phyloP scores from a whole-genome alignment of 2,888 invertebrate species.

The Drosophila vallismaia region DNA sequence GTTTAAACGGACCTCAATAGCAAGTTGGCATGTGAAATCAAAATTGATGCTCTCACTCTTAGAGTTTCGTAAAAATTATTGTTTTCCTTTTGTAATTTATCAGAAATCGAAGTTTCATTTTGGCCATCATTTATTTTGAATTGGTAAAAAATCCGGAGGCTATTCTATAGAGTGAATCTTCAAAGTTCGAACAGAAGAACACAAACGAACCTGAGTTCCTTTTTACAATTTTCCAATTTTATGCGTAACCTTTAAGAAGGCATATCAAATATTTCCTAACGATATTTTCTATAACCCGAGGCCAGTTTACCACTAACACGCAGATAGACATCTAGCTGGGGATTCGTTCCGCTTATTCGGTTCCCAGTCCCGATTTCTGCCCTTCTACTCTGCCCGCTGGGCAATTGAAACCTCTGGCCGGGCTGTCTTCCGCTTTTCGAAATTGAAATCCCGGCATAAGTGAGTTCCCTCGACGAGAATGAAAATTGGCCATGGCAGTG shows the following conservation, averaged over 20 bases:
- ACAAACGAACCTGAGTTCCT: slow-evolving; percentile 10
- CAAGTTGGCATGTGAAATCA: slow-evolving; percentile 7
- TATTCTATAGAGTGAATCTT: background rate
- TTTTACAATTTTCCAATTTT: slow-evolving; percentile 5
- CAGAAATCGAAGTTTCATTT: background rate
- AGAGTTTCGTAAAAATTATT: background rate
- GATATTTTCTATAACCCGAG: slow-evolving; percentile 33
- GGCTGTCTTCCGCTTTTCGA: slow-evolving; percentile 36
- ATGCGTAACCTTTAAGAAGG: slow-evolving; percentile 30
- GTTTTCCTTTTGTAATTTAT: background rate
- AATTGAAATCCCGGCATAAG: slow-evolving; percentile 66
- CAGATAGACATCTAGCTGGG: slow-evolving; percentile 36
- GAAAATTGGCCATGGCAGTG: slow-evolving; percentile 51
- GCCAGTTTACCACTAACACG: slow-evolving; percentile 37
- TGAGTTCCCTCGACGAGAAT: slow-evolving; percentile 69
- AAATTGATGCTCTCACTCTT: slow-evolving; percentile 20
- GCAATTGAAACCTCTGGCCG: slow-evolving; percentile 70
- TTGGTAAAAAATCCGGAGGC: background rate
- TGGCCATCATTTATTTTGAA: background rate
- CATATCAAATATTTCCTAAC: slow-evolving; percentile 28
- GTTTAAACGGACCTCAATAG: slow-evolving; percentile 14
- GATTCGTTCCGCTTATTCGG: slow-evolving; percentile 28
- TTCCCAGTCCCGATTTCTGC: slow-evolving; percentile 46
- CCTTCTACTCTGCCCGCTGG: slow-evolving; percentile 50
- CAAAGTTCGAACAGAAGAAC: background rate